Conservation (phyloP, 1,140 invertebrate species). For the Drosophila fuyamai region DNA sequence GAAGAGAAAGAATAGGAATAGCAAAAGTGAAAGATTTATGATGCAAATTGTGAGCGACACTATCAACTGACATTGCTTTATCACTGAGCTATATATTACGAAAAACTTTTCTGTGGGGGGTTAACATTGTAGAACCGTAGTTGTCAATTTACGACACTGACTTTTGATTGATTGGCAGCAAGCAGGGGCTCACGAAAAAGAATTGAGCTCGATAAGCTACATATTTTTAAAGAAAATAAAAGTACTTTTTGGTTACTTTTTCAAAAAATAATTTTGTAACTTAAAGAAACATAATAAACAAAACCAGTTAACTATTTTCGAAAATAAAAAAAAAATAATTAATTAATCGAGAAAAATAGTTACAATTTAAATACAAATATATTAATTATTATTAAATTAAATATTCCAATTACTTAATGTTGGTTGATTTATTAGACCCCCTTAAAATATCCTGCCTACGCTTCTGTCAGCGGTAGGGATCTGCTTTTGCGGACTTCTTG, state of each 20-base stretch:
- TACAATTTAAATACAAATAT: no score
- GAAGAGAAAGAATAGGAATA: not conserved
- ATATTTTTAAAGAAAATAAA: no score
- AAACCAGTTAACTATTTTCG: no score
- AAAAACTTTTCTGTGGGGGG: constrained; percentile 6
- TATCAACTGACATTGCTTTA: constrained; percentile 50
- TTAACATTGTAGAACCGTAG: constrained; percentile 4
- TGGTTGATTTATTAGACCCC: not conserved
- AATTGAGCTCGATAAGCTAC: no score
- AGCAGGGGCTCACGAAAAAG: not conserved
- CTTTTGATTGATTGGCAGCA: constrained; percentile 35
- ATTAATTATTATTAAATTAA: no score
- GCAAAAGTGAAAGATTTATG: constrained; percentile 36
- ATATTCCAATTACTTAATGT: no score
- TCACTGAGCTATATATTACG: constrained; percentile 35
- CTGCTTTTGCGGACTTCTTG: constrained; percentile 45
- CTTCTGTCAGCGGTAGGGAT: not conserved
- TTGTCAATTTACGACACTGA: constrained; percentile 24
- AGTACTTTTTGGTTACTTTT: no score
- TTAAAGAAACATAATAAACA: no score
- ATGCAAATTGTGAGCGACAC: constrained; percentile 43
- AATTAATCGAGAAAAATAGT: no score
- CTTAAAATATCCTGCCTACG: not conserved
- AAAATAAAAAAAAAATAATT: no score
- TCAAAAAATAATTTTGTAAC: no score